Evolutionary conservation across 2,797 vertebrate species (phyloP).

Genomic region (Eremophila alpestris): DNA sequence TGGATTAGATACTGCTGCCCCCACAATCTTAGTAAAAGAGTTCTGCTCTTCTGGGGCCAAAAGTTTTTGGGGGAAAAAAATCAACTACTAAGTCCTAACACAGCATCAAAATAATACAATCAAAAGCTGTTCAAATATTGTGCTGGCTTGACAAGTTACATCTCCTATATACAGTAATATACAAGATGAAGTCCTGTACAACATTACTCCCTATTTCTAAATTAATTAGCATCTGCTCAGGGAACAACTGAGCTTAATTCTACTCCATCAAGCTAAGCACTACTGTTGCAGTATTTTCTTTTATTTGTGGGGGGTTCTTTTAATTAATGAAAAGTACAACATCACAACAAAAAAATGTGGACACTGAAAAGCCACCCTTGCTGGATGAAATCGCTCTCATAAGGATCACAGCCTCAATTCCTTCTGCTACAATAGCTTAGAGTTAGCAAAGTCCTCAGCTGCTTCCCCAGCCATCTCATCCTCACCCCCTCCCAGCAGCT

Average conservation of each 20-base stretch:
- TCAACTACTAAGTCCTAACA: neutral
- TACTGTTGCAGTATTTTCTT: neutral
- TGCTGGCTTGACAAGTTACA: neutral
- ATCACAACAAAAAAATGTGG: neutral
- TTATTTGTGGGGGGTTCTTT: neutral
- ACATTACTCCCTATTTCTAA: neutral
- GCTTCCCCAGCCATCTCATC: neutral
- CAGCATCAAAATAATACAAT: neutral
- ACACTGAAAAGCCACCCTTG: neutral
- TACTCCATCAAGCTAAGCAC: neutral
- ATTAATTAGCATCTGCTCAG: neutral
- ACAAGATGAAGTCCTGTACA: neutral
- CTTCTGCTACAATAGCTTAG: neutral
- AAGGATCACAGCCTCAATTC: neutral
- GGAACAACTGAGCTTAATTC: neutral
- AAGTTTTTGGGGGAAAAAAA: neutral
- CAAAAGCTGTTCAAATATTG: neutral
- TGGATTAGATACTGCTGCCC: accelerated
- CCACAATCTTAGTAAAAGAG: neutral
- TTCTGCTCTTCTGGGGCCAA: neutral
- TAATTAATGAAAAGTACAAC: neutral
- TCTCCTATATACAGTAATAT: neutral
- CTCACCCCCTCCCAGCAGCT: neutral
- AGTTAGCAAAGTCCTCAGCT: neutral
- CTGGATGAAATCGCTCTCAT: neutral